phyloP scores from a whole-genome alignment of 2,797 vertebrate genomes.

The Coendou prehensilis region DNA sequence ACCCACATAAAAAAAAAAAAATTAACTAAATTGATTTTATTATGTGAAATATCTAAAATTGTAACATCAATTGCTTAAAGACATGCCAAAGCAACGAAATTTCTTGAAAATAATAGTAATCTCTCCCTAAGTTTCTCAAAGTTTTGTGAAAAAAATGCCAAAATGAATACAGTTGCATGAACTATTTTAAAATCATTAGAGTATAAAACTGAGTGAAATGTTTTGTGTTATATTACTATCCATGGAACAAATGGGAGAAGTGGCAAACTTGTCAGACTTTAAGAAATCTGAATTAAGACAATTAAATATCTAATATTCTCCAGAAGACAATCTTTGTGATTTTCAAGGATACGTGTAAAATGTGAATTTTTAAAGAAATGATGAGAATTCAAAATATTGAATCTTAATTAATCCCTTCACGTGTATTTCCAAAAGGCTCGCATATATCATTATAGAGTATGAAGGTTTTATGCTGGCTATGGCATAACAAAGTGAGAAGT shows the following conservation, averaged over 20 bases:
- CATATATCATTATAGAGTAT: neutral
- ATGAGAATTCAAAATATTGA: neutral
- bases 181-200: neutral
- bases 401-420: neutral
- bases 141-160: neutral
- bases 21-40: neutral
- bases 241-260: neutral
- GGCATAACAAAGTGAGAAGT: neutral
- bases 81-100: neutral
- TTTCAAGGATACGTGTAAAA: neutral
- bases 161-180: neutral
- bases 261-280: neutral
- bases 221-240: neutral
- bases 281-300: neutral
- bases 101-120: neutral
- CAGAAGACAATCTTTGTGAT: neutral
- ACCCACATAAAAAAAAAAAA: too few relatives aligned
- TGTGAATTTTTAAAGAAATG: neutral
- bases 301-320: neutral
- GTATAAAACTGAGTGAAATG: neutral
- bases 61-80: neutral
- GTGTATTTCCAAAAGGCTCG: neutral
- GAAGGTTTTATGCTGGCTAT: neutral
- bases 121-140: neutral
- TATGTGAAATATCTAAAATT: neutral